A percentile compares a stretch with the other conserved stretches of the same genome.
Evolutionary conservation across 2,888 invertebrate species (phyloP).

Genomic region (Ganaspis brasiliensis): DNA sequence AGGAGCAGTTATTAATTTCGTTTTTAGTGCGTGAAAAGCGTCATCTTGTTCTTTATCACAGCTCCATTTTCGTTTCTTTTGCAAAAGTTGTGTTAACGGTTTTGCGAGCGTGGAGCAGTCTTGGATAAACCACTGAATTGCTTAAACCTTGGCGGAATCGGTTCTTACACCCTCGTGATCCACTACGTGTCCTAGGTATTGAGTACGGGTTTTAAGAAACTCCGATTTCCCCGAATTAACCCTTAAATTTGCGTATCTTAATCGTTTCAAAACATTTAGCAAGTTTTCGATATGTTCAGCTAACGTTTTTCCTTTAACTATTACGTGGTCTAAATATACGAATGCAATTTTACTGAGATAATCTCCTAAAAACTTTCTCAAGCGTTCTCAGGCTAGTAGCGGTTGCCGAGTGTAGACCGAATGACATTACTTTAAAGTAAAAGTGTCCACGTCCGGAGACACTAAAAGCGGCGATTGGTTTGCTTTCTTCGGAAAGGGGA

Average conservation of each 20-base stretch:
- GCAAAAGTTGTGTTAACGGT: constrained; percentile 60
- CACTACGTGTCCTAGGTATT: constrained; percentile 54
- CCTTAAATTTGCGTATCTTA: constrained; percentile 57
- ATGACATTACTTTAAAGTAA: constrained; percentile 69
- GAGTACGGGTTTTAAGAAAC: constrained; percentile 56
- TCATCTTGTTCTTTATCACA: constrained; percentile 58
- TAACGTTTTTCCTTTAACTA: constrained; percentile 18
- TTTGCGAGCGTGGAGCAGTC: constrained; percentile 5
- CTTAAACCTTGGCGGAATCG: constrained; percentile 28
- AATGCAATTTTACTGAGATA: constrained; percentile 7
- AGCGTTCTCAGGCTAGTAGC: constrained; percentile 25
- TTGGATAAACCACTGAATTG: constrained; percentile 26
- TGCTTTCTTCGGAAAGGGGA: constrained; percentile 57
- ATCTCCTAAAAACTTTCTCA: constrained; percentile 18
- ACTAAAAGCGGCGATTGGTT: constrained; percentile 68
- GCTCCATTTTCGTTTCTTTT: constrained; percentile 55
- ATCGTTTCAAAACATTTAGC: constrained; percentile 57
- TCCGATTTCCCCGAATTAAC: constrained; percentile 62
- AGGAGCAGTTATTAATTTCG: constrained; percentile 51
- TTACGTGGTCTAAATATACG: constrained; percentile 49
- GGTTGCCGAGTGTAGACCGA: constrained; percentile 61
- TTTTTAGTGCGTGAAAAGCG: constrained; percentile 58
- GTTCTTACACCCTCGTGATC: constrained; percentile 28
- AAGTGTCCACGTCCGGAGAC: constrained; percentile 66
- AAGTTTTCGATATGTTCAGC: constrained; percentile 27